phyloP scores from a whole-genome alignment of 2,797 vertebrate species.

The Macrochelys suwanniensis region DNA sequence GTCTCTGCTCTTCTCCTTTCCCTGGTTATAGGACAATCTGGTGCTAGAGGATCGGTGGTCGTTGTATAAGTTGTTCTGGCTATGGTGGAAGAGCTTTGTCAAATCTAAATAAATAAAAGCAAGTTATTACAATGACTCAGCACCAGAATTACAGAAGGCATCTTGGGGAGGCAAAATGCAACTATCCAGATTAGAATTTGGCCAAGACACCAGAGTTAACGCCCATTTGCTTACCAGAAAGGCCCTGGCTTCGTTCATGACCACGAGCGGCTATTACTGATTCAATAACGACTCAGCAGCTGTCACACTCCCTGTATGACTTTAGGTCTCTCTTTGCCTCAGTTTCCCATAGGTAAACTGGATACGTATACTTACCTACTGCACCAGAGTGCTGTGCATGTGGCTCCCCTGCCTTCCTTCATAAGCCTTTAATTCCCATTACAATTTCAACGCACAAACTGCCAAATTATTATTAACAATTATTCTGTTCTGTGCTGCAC shows the following conservation, averaged over 20 bases:
- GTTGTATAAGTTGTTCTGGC: not conserved
- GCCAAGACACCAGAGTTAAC: constrained; percentile 5
- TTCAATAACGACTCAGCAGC: not conserved
- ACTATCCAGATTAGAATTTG: not conserved
- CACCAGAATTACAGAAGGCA: not conserved
- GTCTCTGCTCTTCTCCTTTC: not conserved
- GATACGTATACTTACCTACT: not conserved
- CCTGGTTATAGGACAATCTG: not conserved
- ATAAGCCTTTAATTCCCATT: constrained; percentile 29
- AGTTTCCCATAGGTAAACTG: not conserved
- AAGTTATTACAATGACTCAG: not conserved
- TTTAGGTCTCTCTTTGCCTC: not conserved
- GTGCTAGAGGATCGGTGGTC: not conserved
- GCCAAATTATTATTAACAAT: not conserved
- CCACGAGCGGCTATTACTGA: not conserved
- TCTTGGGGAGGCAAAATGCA: not conserved
- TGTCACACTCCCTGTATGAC: not conserved
- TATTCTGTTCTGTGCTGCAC: constrained; percentile 5
- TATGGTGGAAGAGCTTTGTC: not conserved
- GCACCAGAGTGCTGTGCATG: not conserved
- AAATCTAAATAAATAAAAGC: not conserved
- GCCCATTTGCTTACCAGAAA: not conserved
- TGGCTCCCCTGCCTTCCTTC: constrained; percentile 22
- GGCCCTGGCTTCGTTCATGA: not conserved
- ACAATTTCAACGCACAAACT: not conserved